phyloP scores from a whole-genome alignment of 2,888 invertebrate genomes.

The Ceriagrion tenellum region DNA sequence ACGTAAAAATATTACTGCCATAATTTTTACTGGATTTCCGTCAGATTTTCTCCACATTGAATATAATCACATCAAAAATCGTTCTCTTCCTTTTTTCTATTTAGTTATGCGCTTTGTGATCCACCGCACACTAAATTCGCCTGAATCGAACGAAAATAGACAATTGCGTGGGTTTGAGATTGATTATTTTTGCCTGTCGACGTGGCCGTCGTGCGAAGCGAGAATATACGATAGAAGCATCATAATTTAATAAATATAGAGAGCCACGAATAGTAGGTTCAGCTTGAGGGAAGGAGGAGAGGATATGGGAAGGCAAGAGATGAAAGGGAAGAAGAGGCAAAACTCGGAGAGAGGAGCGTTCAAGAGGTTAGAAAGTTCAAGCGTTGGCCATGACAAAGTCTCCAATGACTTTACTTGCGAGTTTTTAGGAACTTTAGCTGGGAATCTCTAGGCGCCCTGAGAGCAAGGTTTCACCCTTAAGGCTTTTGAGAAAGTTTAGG shows the following conservation, averaged over 20 bases:
- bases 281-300: background rate
- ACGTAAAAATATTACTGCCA: too few relatives aligned
- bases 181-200: background rate
- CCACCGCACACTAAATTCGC: too few relatives aligned
- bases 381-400: background rate
- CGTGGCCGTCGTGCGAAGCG: too few relatives aligned
- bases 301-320: background rate
- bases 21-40: too few relatives aligned
- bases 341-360: background rate
- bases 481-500: slow-evolving; percentile 30
- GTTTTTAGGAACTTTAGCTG: background rate
- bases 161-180: background rate
- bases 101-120: too few relatives aligned
- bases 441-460: slow-evolving; percentile 1
- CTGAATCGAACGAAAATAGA: too few relatives aligned
- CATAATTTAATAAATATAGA: background rate
- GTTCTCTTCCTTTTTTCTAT: too few relatives aligned
- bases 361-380: slow-evolving; percentile 47
- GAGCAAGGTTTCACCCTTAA: background rate
- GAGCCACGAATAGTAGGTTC: background rate
- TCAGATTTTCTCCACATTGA: too few relatives aligned
- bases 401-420: slow-evolving; percentile 7
- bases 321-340: background rate
- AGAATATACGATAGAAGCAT: background rate
- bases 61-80: too few relatives aligned